These are phyloP conservation scores for Gastrophysa polygoni DNA, from an alignment of 2,888 invertebrate species.

Conservation along the genomic window DNA sequence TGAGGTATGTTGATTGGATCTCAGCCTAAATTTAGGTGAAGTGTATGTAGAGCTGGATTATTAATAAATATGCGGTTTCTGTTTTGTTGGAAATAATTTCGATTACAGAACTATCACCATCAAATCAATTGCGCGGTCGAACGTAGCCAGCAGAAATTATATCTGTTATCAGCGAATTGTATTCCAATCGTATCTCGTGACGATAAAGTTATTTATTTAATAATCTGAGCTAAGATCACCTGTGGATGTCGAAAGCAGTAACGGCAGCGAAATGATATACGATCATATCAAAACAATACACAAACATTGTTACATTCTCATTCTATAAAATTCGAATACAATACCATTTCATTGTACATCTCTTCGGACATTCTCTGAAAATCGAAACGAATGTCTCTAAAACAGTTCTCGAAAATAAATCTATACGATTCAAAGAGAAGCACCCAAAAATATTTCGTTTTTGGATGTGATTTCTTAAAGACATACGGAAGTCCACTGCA, in stretches of 20 bases:
- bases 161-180: background rate
- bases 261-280: constrained; percentile 22
- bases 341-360: constrained; percentile 83
- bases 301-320: constrained; percentile 46
- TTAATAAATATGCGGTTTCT: background rate
- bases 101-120: background rate
- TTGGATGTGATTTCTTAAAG: no score
- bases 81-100: background rate
- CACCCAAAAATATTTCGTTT: constrained; percentile 16
- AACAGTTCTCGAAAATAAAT: constrained; percentile 30
- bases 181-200: background rate
- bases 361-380: constrained; percentile 85
- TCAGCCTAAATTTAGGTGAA: constrained; percentile 9
- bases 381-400: constrained; percentile 61
- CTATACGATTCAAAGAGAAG: constrained; percentile 16
- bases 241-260: constrained; percentile 29
- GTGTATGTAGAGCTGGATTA: background rate
- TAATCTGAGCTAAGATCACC: constrained; percentile 37
- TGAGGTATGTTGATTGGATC: constrained; percentile 13
- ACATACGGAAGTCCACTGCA: no score
- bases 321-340: constrained; percentile 59
- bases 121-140: background rate
- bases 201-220: background rate
- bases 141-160: background rate
- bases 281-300: constrained; percentile 39